Evolutionary conservation across 2,888 invertebrate genomes (phyloP).

Genomic region (Periphyllus acericola): DNA sequence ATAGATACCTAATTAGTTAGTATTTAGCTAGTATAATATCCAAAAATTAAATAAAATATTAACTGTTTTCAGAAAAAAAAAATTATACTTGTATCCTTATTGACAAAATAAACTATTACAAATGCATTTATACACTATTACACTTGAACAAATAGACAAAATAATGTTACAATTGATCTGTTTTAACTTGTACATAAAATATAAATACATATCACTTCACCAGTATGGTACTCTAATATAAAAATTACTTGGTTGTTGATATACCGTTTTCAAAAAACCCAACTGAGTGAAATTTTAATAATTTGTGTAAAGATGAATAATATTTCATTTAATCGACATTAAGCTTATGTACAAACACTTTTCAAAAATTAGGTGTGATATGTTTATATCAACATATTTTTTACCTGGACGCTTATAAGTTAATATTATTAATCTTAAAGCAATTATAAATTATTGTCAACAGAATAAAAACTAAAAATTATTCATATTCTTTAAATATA

Average conservation of each 20-base stretch:
- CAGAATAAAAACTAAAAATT: too few relatives aligned
- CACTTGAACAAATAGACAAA: conserved; percentile 53
- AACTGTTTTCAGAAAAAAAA: conserved; percentile 2
- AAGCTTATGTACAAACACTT: too few relatives aligned
- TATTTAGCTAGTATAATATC: neutral
- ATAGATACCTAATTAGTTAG: too few relatives aligned
- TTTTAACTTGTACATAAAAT: conserved; percentile 34
- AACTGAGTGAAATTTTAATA: neutral
- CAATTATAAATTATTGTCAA: too few relatives aligned
- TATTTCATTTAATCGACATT: too few relatives aligned
- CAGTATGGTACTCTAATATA: neutral
- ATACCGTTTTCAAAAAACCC: neutral
- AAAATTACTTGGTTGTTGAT: conserved; percentile 8
- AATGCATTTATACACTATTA: conserved; percentile 38
- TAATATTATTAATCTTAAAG: too few relatives aligned
- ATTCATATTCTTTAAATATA: too few relatives aligned
- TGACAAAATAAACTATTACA: conserved; percentile 34
- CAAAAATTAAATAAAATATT: neutral
- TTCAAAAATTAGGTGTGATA: too few relatives aligned
- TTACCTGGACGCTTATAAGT: too few relatives aligned
- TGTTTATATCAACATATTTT: too few relatives aligned
- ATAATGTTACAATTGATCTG: conserved; percentile 44
- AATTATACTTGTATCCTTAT: conserved; percentile 36
- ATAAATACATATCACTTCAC: conserved; percentile 38
- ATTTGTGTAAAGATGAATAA: neutral